A percentile compares a stretch with the other conserved stretches of the same genome.
Conservation (phyloP, 2,888 invertebrate genomes). For the Pammene aurita region DNA sequence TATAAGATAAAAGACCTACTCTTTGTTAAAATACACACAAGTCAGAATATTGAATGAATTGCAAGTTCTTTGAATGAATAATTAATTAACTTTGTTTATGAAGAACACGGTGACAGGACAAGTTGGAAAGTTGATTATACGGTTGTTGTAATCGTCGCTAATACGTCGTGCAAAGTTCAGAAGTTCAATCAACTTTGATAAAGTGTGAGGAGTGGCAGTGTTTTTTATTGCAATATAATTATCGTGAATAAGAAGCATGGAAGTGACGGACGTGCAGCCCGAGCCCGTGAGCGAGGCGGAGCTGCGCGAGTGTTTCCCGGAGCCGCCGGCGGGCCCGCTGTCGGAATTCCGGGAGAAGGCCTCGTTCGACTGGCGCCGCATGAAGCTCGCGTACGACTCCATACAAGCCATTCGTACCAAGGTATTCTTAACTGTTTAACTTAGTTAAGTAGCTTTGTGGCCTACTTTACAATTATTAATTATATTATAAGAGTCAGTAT, state of each 20-base stretch:
- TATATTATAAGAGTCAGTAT: too few species aligned
- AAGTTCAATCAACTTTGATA: conserved; percentile 22
- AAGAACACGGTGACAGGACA: background rate
- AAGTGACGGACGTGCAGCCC: conserved; percentile 42
- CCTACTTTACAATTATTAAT: background rate
- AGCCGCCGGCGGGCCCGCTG: conserved; percentile 85
- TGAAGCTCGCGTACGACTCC: conserved; percentile 72
- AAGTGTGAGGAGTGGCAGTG: background rate
- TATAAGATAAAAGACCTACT: too few species aligned
- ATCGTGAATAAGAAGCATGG: conserved; percentile 29
- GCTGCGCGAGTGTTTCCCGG: conserved; percentile 76
- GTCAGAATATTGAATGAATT: too few species aligned
- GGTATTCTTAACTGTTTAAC: conserved; percentile 50
- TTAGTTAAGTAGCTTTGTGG: background rate
- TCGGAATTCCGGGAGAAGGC: conserved; percentile 85
- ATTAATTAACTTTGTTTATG: too few species aligned
- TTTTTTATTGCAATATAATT: background rate
- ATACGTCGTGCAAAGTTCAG: conserved; percentile 22
- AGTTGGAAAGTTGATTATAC: conserved; percentile 6
- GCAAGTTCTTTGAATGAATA: too few species aligned
- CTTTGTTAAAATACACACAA: too few species aligned
- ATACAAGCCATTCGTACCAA: conserved; percentile 66
- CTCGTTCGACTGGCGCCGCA: conserved; percentile 87
- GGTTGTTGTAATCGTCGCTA: background rate
- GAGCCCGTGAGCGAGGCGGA: conserved; percentile 58